A percentile compares a stretch with the other conserved stretches of the same genome.
phyloP scores from a whole-genome alignment of 2,888 invertebrate genomes.

The Volucella bombylans region DNA sequence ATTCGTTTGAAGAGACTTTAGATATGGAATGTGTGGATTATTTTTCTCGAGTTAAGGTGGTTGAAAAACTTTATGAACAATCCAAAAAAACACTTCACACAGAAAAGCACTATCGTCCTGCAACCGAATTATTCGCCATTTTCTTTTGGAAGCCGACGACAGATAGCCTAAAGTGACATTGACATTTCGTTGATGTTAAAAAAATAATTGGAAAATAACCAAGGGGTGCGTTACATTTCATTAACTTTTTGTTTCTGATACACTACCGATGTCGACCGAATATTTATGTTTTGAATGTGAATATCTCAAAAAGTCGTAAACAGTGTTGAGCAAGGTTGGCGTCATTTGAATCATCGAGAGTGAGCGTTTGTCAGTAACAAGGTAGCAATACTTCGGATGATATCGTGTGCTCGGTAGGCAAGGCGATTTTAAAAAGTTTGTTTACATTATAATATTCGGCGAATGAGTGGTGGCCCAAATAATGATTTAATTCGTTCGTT shows the following conservation, averaged over 20 bases:
- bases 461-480: no score
- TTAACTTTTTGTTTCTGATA: neutral
- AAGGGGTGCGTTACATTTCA: constrained; percentile 17
- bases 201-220: neutral
- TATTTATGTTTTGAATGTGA: neutral
- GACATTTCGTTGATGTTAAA: constrained; percentile 40
- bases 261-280: neutral
- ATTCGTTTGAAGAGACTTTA: neutral
- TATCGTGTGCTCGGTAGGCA: no score
- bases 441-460: no score
- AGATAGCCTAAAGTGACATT: constrained; percentile 46
- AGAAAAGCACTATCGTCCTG: constrained; percentile 49
- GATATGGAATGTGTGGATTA: neutral
- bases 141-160: constrained; percentile 58
- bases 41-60: neutral
- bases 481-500: no score
- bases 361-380: no score
- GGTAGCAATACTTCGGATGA: no score
- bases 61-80: constrained; percentile 31
- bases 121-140: constrained; percentile 64
- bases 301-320: no score
- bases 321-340: no score
- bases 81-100: constrained; percentile 58
- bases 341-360: no score
- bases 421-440: no score